Base-by-base conservation (phyloP, 2,797 vertebrate genomes). In the Enteromius paludinosus region DNA sequence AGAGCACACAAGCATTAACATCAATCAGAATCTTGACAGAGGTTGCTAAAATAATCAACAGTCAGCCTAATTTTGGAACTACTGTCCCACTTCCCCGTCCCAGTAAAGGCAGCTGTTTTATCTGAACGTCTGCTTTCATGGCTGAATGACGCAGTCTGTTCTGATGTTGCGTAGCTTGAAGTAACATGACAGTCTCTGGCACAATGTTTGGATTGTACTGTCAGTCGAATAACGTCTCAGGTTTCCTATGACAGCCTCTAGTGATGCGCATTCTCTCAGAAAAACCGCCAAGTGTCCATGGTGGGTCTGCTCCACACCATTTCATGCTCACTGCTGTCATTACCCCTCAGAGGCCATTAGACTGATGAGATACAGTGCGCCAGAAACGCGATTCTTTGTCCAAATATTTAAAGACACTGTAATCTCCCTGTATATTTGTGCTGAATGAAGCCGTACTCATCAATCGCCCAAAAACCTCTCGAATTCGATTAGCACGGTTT, bases 61-160 rank as follows among this genome's bases (percentile, higher is more conserved):
- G 81, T 83, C 80, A 89, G 87, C 85, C 90, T 91, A 87, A 86
- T 92, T 92, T 90, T 87, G 83, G 70, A 71, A 86, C 69, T 87
- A 82, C 88, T 87, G 92, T 88, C 90, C 92, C 86, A 94, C 84
- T 94, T 95, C 86, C 87, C 82, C 86, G 91, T 91, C 92, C 92
- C 62, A 81, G 72, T 78, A 69, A 65, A 82, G 8, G 15, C 54
- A 64, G 69, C 25, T 7, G 72, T 86, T 83, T 81, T 30, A 86
- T 80, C 35, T 30, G 38, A 77, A 64, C 45, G 28, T 59, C 68
- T 78, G 73, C 68, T 79, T 84, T 84, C n/a, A 79, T 59, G 43
- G 47, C 79, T 75, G 45, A 81, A 70, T 15, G 71, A 69, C 30
- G 45, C 72, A 33, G 38, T 45, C 52, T 33, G 75, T 80, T 79